Evolutionary conservation across 2,797 vertebrate genomes (phyloP).

Genomic region (Melanotaenia parkinsoni): DNA sequence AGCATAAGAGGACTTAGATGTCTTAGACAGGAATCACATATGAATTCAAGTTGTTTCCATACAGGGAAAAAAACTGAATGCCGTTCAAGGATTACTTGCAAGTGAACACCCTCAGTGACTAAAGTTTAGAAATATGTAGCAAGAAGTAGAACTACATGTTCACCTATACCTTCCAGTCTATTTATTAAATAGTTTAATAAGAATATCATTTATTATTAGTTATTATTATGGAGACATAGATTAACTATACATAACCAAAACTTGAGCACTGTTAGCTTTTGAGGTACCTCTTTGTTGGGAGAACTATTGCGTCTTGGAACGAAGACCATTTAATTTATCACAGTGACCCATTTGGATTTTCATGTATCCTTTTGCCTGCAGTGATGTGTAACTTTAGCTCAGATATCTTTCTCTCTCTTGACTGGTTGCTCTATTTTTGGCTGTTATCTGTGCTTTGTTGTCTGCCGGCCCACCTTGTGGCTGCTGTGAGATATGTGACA

Average conservation of each 20-base stretch:
- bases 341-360: not conserved
- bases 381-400: not conserved
- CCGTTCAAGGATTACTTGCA: not conserved
- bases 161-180: not conserved
- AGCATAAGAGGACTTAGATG: not conserved
- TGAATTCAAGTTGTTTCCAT: not conserved
- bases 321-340: not conserved
- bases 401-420: not conserved
- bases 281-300: not conserved
- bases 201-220: not conserved
- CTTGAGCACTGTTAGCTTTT: not conserved
- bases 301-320: not conserved
- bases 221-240: not conserved
- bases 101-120: not conserved
- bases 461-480: constrained; percentile 17
- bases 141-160: not conserved
- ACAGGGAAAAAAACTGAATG: not conserved
- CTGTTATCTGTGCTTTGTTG: constrained; percentile 7
- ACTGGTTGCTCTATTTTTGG: constrained; percentile 7
- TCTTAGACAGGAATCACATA: not conserved
- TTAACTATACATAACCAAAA: not conserved
- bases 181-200: not conserved
- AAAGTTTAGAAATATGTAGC: not conserved
- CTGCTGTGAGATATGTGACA: constrained; percentile 43
- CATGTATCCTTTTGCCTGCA: not conserved